Conservation (phyloP, 2,888 invertebrate species). For the Epiblema foenella region DNA sequence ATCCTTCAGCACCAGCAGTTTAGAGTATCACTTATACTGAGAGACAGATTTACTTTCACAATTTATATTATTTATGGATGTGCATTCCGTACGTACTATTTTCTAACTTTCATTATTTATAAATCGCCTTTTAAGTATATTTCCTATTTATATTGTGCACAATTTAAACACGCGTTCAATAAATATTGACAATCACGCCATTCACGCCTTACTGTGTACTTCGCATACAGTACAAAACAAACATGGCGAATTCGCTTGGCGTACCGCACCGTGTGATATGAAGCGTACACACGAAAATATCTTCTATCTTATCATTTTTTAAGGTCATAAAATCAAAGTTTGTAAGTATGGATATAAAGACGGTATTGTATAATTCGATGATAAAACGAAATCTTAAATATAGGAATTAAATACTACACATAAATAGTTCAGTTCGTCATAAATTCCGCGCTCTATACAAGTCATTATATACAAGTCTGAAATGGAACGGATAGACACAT, state of each 20-base stretch:
- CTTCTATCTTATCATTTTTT: neutral
- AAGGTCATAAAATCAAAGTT: neutral
- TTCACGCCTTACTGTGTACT: conserved; percentile 20
- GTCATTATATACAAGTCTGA: too few species aligned
- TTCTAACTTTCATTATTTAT: neutral
- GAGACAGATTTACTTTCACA: neutral
- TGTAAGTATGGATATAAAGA: neutral
- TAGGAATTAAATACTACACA: too few species aligned
- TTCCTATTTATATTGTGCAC: conserved; percentile 2
- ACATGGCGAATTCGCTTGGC: conserved; percentile 12
- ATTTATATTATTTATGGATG: neutral
- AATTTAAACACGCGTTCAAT: conserved; percentile 17
- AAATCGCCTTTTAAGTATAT: neutral
- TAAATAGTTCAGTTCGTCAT: too few species aligned
- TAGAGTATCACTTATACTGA: neutral
- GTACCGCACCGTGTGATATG: conserved; percentile 3
- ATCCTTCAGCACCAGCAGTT: neutral
- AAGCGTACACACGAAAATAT: neutral
- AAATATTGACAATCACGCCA: conserved; percentile 35
- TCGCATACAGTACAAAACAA: conserved; percentile 18
- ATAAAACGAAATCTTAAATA: too few species aligned
- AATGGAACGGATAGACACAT: too few species aligned
- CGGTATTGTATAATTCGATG: neutral
- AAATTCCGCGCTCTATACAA: too few species aligned
- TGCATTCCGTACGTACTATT: too few species aligned